Evolutionary conservation across 2,113 vertebrate genomes (phyloP).

Genomic region (Dromaius novaehollandiae): DNA sequence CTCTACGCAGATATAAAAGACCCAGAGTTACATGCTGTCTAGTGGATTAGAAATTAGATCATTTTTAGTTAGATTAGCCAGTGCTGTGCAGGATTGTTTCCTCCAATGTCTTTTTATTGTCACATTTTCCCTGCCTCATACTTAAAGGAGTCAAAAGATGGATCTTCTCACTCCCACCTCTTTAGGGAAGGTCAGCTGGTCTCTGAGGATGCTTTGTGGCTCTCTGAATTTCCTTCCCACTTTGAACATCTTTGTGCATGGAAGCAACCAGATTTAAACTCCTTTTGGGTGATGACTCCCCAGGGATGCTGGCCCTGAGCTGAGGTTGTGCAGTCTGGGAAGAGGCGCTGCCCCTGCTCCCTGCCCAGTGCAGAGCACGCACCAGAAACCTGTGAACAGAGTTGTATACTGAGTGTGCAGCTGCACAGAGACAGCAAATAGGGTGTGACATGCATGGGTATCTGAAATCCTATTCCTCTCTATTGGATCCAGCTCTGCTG

Average conservation of each 20-base stretch:
- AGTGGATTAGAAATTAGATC: neutral
- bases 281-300: neutral
- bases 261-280: neutral
- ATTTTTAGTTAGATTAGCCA: neutral
- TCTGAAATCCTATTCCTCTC: neutral
- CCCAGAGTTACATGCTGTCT: neutral
- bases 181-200: neutral
- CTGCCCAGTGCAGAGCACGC: neutral
- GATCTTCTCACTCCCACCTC: neutral
- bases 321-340: neutral
- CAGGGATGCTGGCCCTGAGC: neutral
- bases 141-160: neutral
- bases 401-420: neutral
- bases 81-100: neutral
- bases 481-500: neutral
- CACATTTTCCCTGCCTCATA: neutral
- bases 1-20: neutral
- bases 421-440: too few relatives aligned
- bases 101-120: neutral
- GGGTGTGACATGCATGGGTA: accelerated
- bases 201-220: neutral
- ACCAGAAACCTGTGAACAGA: too few relatives aligned
- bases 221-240: neutral
- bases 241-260: neutral
- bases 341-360: neutral